A percentile compares a stretch with the other conserved stretches of the same genome.
These are phyloP conservation scores for Danio aesculapii DNA, from an alignment of 2,797 vertebrate species.

Conservation along the genomic window DNA sequence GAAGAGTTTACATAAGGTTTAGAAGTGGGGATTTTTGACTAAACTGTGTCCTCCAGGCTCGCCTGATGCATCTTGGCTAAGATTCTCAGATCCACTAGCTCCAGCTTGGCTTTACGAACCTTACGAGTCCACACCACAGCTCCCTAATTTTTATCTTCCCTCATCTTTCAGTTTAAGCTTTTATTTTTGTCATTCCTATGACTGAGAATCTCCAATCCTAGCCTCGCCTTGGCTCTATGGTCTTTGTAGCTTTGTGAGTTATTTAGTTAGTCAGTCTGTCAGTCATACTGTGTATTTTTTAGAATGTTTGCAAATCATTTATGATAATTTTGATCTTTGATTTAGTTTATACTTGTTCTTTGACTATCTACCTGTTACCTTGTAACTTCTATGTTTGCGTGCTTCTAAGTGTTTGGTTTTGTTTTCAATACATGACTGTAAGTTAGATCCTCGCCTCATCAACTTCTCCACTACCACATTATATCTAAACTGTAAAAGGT, in stretches of 20 bases:
- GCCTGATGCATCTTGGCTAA: too few relatives aligned
- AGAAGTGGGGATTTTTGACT: too few relatives aligned
- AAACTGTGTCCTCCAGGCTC: too few relatives aligned
- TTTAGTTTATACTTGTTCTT: background rate
- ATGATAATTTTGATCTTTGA: background rate
- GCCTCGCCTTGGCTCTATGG: too few relatives aligned
- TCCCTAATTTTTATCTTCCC: too few relatives aligned
- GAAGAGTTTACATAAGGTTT: too few relatives aligned
- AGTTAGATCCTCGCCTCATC: background rate
- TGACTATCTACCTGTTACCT: background rate
- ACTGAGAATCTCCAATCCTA: too few relatives aligned
- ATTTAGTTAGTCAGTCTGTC: background rate
- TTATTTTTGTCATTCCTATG: too few relatives aligned
- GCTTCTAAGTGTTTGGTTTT: background rate
- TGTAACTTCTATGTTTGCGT: background rate
- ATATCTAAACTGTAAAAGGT: background rate
- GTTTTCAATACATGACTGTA: background rate
- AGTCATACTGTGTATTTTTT: background rate
- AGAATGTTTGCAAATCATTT: background rate
- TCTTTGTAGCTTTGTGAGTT: background rate
- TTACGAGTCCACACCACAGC: too few relatives aligned
- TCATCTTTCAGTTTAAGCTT: too few relatives aligned
- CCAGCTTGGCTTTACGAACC: too few relatives aligned
- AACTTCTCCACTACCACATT: background rate
- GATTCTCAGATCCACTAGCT: too few relatives aligned